These are phyloP conservation scores for Nomia melanderi DNA, from an alignment of 1,140 invertebrate species.

Conservation along the genomic window DNA sequence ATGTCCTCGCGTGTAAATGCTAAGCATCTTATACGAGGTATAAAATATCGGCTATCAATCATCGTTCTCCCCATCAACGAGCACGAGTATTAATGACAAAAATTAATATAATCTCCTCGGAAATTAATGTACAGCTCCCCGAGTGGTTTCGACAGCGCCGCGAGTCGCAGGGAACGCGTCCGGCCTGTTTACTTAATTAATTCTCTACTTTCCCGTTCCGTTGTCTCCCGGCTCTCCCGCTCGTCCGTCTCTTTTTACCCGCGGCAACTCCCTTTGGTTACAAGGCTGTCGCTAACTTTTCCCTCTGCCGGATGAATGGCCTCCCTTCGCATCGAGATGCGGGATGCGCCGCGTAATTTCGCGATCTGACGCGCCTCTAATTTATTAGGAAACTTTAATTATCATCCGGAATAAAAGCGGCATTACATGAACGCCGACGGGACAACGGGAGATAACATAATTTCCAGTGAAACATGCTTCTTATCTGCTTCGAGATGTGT, in stretches of 20 bases:
- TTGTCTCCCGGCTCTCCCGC: neutral
- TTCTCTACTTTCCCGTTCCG: slow-evolving; percentile 2
- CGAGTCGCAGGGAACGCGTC: neutral
- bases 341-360: neutral
- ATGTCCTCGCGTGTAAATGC: no score
- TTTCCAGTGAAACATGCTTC: no score
- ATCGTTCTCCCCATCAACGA: no score
- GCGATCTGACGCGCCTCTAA: neutral
- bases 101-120: no score
- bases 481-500: no score
- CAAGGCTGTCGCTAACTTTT: neutral
- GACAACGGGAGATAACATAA: neutral
- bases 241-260: neutral
- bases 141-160: neutral
- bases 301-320: neutral
- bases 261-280: slow-evolving; percentile 3
- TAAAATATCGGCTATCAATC: no score
- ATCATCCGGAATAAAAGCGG: neutral
- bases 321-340: neutral
- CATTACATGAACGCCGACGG: neutral
- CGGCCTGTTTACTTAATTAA: slow-evolving; percentile 1
- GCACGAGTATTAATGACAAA: neutral
- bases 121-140: neutral
- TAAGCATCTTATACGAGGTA: no score
- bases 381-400: slow-evolving; percentile 5